These are phyloP conservation scores for Cercopithecus mona DNA, from an alignment of 2,113 vertebrate genomes.

Conservation along the genomic window DNA sequence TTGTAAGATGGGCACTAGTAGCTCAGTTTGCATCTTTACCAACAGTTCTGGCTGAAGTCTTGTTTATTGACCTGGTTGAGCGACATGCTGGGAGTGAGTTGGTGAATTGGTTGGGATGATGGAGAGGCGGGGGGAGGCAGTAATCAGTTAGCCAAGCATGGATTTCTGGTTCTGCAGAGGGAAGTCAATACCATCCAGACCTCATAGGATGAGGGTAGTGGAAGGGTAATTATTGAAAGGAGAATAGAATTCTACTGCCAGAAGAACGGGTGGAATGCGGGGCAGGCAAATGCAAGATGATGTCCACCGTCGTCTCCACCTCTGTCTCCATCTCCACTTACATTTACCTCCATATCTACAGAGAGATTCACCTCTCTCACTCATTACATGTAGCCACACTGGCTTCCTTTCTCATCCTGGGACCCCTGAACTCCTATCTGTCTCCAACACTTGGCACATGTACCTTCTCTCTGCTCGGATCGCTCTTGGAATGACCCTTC, in stretches of 20 bases:
- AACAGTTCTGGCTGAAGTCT: background rate
- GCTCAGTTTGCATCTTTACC: background rate
- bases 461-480: background rate
- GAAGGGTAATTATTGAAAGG: background rate
- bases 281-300: background rate
- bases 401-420: background rate
- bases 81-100: background rate
- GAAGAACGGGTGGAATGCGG: background rate
- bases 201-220: background rate
- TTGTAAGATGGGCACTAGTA: background rate
- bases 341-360: background rate
- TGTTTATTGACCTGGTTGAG: background rate
- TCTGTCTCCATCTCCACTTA: background rate
- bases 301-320: background rate
- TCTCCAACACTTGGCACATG: rapidly evolving
- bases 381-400: too few relatives aligned
- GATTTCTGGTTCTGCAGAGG: background rate
- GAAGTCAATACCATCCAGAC: background rate
- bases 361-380: background rate
- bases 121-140: background rate
- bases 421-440: background rate
- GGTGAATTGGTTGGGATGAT: background rate
- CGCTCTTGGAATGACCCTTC: background rate
- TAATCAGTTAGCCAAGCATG: background rate
- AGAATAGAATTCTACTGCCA: background rate